Evolutionary conservation across 2,113 vertebrate genomes (phyloP).

Genomic region (Pangasianodon hypophthalmus): DNA sequence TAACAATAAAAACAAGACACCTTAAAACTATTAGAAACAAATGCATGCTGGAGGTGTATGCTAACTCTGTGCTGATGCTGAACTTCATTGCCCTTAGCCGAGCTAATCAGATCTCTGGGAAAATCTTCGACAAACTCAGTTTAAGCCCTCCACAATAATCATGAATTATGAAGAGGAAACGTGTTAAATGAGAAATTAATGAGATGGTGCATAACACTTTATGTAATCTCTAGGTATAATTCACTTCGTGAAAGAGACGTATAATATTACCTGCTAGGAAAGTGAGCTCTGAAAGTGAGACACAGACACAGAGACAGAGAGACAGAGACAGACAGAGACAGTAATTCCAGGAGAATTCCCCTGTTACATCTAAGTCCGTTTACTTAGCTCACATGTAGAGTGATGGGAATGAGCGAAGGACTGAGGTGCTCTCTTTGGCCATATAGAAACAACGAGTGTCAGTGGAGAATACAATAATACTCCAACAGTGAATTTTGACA

Average conservation of each 20-base stretch:
- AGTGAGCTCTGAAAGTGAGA: neutral
- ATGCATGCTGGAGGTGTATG: neutral
- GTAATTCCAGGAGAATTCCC: constrained; percentile 29
- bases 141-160: constrained; percentile 43
- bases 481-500: neutral
- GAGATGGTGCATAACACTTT: constrained; percentile 52
- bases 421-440: neutral
- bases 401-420: neutral
- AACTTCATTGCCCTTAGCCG: constrained; percentile 12
- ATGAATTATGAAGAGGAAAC: constrained; percentile 61
- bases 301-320: neutral
- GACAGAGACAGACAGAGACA: neutral
- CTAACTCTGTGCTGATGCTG: neutral
- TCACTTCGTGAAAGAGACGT: constrained; percentile 53
- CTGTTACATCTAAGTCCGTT: constrained; percentile 18
- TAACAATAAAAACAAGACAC: neutral
- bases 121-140: constrained; percentile 45
- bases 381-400: constrained; percentile 22
- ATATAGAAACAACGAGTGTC: neutral
- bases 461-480: neutral
- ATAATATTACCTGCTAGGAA: constrained; percentile 51
- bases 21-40: neutral
- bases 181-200: constrained; percentile 62
- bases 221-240: constrained; percentile 62
- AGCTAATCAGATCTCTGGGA: constrained; percentile 49